Conservation (phyloP, 2,888 invertebrate genomes). For the Hesperia comma region DNA sequence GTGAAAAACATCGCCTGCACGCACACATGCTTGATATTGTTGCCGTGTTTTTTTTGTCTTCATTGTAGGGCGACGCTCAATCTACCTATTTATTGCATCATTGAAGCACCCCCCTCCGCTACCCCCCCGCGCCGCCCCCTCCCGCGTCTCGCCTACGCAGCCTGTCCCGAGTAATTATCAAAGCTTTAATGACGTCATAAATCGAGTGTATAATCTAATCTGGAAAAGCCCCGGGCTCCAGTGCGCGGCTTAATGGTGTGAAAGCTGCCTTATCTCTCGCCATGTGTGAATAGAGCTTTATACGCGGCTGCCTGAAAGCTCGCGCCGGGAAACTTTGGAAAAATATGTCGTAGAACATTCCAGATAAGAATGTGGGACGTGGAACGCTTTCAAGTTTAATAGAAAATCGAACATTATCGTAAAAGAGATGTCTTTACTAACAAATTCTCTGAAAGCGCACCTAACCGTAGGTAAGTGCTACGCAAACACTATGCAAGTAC, state of each 20-base stretch:
- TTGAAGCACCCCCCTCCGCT: conserved; percentile 62
- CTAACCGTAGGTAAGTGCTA: conserved; percentile 48
- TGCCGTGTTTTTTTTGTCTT: too few species aligned
- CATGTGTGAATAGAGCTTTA: conserved; percentile 85
- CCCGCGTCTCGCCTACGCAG: conserved; percentile 79
- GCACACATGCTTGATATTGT: too few species aligned
- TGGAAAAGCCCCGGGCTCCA: conserved; percentile 84
- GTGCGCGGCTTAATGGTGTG: conserved; percentile 83
- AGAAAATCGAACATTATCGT: conserved; percentile 85
- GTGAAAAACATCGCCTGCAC: too few species aligned
- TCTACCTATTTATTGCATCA: too few species aligned
- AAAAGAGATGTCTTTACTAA: conserved; percentile 82
- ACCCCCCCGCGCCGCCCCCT: conserved; percentile 52
- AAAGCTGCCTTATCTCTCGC: conserved; percentile 84
- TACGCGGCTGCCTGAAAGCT: conserved; percentile 82
- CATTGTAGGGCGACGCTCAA: too few species aligned
- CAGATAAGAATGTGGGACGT: conserved; percentile 84
- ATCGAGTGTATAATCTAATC: conserved; percentile 85
- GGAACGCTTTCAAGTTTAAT: conserved; percentile 83
- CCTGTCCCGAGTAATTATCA: conserved; percentile 85
- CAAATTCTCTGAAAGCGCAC: conserved; percentile 77
- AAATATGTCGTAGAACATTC: conserved; percentile 83
- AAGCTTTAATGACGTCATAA: conserved; percentile 85
- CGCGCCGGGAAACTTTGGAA: conserved; percentile 83
- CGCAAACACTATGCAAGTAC: conserved; percentile 44